These are phyloP conservation scores for Macrotis lagotis DNA, from an alignment of 2,113 vertebrate species.

Conservation along the genomic window DNA sequence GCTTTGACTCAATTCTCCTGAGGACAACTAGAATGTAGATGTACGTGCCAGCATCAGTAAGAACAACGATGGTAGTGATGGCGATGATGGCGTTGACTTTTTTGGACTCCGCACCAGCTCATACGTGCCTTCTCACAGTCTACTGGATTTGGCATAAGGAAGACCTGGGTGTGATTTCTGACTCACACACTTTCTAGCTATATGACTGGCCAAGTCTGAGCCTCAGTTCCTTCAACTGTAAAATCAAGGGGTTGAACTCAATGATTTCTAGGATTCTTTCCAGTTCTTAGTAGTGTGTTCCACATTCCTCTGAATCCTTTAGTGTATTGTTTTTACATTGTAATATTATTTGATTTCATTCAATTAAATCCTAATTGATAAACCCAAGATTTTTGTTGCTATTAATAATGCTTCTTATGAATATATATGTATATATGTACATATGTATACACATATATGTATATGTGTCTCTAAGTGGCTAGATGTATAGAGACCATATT, in stretches of 20 bases:
- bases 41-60: slow-evolving; percentile 55
- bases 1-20: slow-evolving; percentile 55
- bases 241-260: neutral
- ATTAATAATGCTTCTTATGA: neutral
- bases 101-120: neutral
- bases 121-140: neutral
- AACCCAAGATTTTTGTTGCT: neutral
- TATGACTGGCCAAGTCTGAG: neutral
- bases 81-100: neutral
- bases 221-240: neutral
- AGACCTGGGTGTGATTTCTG: neutral
- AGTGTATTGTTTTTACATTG: neutral
- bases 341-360: neutral
- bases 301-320: neutral
- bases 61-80: slow-evolving; percentile 39
- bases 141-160: neutral
- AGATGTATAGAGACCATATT: no score
- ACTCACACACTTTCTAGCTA: neutral
- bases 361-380: neutral
- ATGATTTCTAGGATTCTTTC: neutral
- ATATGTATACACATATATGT: neutral
- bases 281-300: neutral
- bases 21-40: slow-evolving; percentile 68
- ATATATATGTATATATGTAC: neutral
- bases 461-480: neutral